These are phyloP conservation scores for Mesitornis unicolor DNA, from an alignment of 2,113 vertebrate genomes.

Conservation along the genomic window DNA sequence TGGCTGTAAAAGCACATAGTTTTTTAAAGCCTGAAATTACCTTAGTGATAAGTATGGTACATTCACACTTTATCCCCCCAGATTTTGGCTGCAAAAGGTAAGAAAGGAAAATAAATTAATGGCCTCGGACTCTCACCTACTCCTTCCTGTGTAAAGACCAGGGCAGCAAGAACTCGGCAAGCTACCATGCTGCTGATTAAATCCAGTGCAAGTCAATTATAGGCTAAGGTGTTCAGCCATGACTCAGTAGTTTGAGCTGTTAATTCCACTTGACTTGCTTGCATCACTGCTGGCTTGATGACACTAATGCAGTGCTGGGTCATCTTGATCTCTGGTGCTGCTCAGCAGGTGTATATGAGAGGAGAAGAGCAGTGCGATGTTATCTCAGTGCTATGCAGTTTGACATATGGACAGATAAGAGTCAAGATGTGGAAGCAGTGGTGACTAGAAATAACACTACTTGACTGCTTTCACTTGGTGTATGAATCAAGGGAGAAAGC, in stretches of 20 bases:
- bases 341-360: background rate
- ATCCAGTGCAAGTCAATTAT: background rate
- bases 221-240: background rate
- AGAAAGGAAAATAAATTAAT: background rate
- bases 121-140: background rate
- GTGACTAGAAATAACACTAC: background rate
- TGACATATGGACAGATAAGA: background rate
- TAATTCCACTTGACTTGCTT: background rate
- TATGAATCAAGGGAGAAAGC: background rate
- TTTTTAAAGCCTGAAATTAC: background rate
- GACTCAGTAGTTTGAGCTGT: background rate
- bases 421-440: background rate
- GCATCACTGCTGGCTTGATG: background rate
- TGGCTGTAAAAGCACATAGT: background rate
- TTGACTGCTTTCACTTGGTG: background rate
- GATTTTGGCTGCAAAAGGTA: background rate
- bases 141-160: background rate
- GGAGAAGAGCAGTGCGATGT: accelerated
- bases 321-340: background rate
- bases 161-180: background rate
- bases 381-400: background rate
- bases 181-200: background rate
- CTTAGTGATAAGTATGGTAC: background rate
- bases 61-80: background rate
- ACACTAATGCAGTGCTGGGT: background rate